phyloP scores from a whole-genome alignment of 2,888 invertebrate genomes.

The Escarpia spicata region DNA sequence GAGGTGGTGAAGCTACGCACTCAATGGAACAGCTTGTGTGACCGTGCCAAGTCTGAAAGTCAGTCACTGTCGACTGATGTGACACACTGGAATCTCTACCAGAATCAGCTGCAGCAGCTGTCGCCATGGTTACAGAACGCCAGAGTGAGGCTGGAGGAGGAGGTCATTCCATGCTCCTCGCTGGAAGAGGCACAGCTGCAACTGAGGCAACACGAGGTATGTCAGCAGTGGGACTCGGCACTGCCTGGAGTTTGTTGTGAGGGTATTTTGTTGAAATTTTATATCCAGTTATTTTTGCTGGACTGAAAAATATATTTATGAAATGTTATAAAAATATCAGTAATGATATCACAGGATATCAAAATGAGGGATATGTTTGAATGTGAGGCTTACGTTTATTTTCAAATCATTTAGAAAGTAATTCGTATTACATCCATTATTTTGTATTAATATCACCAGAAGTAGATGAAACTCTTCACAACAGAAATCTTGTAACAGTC shows the following conservation, averaged over 20 bases:
- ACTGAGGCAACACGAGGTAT: constrained; percentile 72
- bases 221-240: constrained; percentile 31
- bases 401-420: background rate
- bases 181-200: constrained; percentile 77
- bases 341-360: background rate
- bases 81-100: constrained; percentile 86
- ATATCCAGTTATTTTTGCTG: background rate
- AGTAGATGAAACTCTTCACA: background rate
- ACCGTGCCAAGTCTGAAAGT: constrained; percentile 80
- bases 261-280: background rate
- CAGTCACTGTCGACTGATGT: constrained; percentile 80
- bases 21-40: constrained; percentile 80
- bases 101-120: constrained; percentile 78
- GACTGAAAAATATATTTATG: constrained; percentile 8
- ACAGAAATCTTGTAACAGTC: background rate
- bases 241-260: background rate
- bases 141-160: constrained; percentile 79
- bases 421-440: background rate
- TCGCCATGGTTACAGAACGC: constrained; percentile 90
- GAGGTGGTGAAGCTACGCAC: constrained; percentile 81
- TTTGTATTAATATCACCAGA: background rate
- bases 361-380: background rate
- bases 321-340: background rate
- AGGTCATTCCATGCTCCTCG: constrained; percentile 80
- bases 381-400: background rate